phyloP scores from a whole-genome alignment of 2,113 vertebrate genomes.

The Psophia crepitans region DNA sequence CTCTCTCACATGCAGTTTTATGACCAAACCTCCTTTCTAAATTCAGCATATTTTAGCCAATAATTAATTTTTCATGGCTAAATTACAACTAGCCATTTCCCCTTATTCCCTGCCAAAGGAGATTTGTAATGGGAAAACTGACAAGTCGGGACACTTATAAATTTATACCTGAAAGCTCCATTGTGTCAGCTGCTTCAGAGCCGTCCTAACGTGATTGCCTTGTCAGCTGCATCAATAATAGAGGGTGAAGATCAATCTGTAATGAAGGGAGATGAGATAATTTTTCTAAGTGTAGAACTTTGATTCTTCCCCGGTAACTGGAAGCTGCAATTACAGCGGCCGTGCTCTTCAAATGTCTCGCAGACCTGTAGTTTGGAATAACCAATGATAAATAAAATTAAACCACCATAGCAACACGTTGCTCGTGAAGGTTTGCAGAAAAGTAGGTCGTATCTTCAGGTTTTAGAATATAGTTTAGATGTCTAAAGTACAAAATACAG shows the following conservation, averaged over 20 bases:
- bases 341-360: background rate
- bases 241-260: background rate
- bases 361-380: background rate
- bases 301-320: background rate
- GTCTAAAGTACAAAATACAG: background rate
- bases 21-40: background rate
- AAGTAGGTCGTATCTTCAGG: background rate
- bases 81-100: background rate
- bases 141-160: background rate
- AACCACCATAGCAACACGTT: background rate
- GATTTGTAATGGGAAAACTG: background rate
- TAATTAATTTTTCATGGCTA: conserved; percentile 12
- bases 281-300: background rate
- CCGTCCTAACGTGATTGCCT: background rate
- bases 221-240: background rate
- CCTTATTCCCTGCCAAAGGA: background rate
- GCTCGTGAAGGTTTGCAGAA: background rate
- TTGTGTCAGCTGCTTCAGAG: background rate
- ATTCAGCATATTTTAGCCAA: background rate
- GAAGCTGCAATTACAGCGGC: background rate
- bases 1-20: background rate
- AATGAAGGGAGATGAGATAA: background rate
- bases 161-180: background rate
- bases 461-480: background rate
- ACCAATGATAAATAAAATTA: background rate